Evolutionary conservation across 1,140 invertebrate genomes (phyloP), one percentile per base, ranked within the genome.

Genomic region (Drepana arcuata): DNA sequence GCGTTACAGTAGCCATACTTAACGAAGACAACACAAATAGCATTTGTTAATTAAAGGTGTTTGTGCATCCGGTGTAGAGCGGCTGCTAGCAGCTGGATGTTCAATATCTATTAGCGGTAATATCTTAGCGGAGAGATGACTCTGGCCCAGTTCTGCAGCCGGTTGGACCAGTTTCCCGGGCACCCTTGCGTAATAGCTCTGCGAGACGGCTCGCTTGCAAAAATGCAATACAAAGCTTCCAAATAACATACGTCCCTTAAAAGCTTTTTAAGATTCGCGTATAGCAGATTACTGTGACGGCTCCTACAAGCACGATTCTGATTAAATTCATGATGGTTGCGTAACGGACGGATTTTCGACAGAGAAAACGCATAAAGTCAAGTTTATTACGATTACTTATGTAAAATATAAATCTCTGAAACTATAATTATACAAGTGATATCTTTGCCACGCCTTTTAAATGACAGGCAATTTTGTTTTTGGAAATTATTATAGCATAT

Each of bases 21-120:
- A n/a, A n/a, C n/a, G n/a, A n/a, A n/a, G n/a, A n/a, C n/a, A n/a
- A n/a, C n/a, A n/a, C n/a, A n/a, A n/a, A n/a, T n/a, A n/a, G n/a
- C n/a, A n/a, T n/a, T n/a, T n/a, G n/a, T n/a, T n/a, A n/a, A n/a
- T n/a, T n/a, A n/a, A n/a, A n/a, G n/a, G n/a, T n/a, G n/a, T n/a
- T n/a, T n/a, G n/a, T n/a, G n/a, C n/a, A n/a, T n/a, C n/a, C n/a
- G n/a, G n/a, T n/a, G n/a, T n/a, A n/a, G n/a, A n/a, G n/a, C n/a
- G n/a, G n/a, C n/a, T n/a, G 46, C 48, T 58, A 63, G 54, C 55
- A 52, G 45, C 41, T 62, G 50, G 55, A 63, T 63, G 58, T 67
- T 68, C 60, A 69, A 68, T 72, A 74, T 79, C 67, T 77, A 79
- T 79, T 79, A 77, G 69, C 60, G 58, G 69, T 65, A 66, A 71